phyloP scores from a whole-genome alignment of 2,888 invertebrate species.

The Erebia epiphron region DNA sequence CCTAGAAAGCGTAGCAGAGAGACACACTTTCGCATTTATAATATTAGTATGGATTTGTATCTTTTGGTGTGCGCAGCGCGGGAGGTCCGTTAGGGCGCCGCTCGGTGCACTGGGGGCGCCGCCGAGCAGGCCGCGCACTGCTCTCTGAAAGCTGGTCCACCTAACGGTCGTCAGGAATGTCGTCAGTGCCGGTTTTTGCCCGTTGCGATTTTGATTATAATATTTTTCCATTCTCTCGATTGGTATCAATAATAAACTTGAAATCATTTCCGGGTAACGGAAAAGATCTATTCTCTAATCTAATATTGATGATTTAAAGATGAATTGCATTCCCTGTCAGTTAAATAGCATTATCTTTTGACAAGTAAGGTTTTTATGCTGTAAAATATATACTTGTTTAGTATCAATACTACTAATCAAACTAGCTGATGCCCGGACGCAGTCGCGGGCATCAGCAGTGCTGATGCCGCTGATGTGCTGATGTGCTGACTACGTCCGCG shows the following conservation, averaged over 20 bases:
- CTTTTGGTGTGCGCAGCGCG: slow-evolving; percentile 35
- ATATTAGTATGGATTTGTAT: too few relatives aligned
- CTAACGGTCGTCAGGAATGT: slow-evolving; percentile 77
- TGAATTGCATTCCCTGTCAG: slow-evolving; percentile 5
- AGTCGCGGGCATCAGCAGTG: too few relatives aligned
- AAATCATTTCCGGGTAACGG: slow-evolving; percentile 29
- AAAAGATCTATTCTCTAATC: slow-evolving; percentile 3
- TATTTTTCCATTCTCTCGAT: slow-evolving; percentile 54
- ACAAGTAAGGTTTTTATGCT: not conserved
- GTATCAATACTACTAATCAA: too few relatives aligned
- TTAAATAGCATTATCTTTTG: slow-evolving; percentile 11
- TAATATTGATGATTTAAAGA: not conserved
- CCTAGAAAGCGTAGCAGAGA: too few relatives aligned
- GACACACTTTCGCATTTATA: too few relatives aligned
- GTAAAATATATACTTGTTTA: too few relatives aligned
- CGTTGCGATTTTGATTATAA: slow-evolving; percentile 62
- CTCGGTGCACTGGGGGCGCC: slow-evolving; percentile 27
- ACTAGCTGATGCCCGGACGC: too few relatives aligned
- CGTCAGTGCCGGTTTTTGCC: slow-evolving; percentile 70
- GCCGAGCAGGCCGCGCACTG: slow-evolving; percentile 40
- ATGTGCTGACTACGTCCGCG: too few relatives aligned
- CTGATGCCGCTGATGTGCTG: too few relatives aligned
- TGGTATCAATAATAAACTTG: slow-evolving; percentile 53
- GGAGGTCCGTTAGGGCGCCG: slow-evolving; percentile 54
- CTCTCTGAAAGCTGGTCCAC: slow-evolving; percentile 57